These are phyloP conservation scores for Erebia ligea DNA, from an alignment of 2,888 invertebrate species.

Conservation along the genomic window DNA sequence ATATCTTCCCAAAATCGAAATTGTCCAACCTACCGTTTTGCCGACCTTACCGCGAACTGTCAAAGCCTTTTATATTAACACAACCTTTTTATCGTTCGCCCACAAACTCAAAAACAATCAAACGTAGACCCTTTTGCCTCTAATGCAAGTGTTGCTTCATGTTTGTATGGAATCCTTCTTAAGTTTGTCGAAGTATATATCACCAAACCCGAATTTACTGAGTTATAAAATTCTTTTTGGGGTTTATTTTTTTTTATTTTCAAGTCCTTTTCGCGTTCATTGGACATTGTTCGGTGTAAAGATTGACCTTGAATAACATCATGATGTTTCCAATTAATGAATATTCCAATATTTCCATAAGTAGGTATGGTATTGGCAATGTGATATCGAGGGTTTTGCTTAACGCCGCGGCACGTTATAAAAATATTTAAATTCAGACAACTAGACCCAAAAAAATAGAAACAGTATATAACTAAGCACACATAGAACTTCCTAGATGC, in stretches of 20 bases:
- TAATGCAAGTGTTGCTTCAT: conserved; percentile 29
- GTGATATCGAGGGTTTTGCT: no score
- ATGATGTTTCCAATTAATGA: not conserved
- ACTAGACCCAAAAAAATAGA: no score
- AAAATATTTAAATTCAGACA: no score
- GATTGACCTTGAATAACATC: conserved; percentile 22
- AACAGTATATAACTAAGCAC: no score
- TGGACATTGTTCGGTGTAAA: conserved; percentile 41
- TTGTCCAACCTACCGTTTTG: conserved; percentile 78
- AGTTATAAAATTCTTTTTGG: conserved; percentile 69
- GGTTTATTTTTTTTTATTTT: conserved; percentile 50
- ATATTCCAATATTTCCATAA: not conserved
- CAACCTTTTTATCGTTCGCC: conserved; percentile 43
- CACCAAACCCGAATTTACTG: conserved; percentile 72
- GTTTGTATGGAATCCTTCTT: not conserved
- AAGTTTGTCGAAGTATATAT: conserved; percentile 60
- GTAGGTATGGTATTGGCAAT: not conserved
- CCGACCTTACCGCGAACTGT: conserved; percentile 79
- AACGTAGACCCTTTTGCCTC: conserved; percentile 43
- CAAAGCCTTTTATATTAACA: conserved; percentile 68
- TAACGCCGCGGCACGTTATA: no score
- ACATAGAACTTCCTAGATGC: no score
- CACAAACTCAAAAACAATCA: conserved; percentile 2
- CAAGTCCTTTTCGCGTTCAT: conserved; percentile 45
- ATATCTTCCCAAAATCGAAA: conserved; percentile 74